Base-by-base conservation (phyloP, 2,113 vertebrate genomes). In the Callopanchax toddi region DNA sequence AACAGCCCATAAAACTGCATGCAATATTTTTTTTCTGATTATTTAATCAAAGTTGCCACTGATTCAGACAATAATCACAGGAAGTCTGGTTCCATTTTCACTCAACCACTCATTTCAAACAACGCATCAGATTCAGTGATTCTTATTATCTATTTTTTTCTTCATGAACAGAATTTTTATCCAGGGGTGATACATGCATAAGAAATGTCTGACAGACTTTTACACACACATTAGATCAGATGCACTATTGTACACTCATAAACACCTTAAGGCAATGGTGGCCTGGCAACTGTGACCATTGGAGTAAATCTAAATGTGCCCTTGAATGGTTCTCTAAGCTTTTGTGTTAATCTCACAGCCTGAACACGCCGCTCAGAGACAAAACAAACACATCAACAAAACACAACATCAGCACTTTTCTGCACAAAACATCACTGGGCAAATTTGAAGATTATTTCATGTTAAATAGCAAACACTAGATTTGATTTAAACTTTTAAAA, bases 241-340 rank as follows among this genome's bases (percentile, higher is more conserved):
- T n/a, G n/a, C 6, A 26, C 26, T 56, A 51, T 43, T 71, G 58
- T 80, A 81, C 67, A 71, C 48, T 79, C 56, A 72, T n/a, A 69
- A 73, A 83, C 43, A 77, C 64, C 70, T 89, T 90, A 89, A 91
- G 87, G 86, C 89, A 89, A 79, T 78, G 87, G 90, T 87, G 89
- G 77, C 86, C 89, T 88, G 73, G 76, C 81, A 80, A 75, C 79
- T 72, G 63, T 84, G 74, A 84, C 71, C 56, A 23, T 76, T 87
- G 15, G 43, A 82, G 58, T 74, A 81, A 66, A 86, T 72, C 70
- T 86, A 75, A 73, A 71, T 51, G 36, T 60, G 57, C 51, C 72
- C 39, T 54, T 3, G 11, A 60, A 65, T 61, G 57, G 50, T 65
- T 63, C 64, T 69, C 58, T 58, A 44, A 74, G 32, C 36, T 21